phyloP scores from a whole-genome alignment of 2,888 invertebrate genomes.

The Bibio marci region DNA sequence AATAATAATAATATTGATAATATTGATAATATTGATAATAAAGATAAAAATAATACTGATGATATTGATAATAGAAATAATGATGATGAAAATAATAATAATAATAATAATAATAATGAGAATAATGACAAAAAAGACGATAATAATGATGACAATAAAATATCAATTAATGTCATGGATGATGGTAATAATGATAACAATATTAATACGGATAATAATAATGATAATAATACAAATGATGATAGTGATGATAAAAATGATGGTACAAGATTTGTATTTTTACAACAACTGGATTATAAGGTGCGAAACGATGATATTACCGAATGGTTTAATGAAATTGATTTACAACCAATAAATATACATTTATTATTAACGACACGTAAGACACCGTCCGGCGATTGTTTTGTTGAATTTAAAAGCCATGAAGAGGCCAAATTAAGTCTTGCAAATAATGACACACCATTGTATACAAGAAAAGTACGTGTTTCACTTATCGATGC shows the following conservation, averaged over 20 bases:
- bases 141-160: neutral
- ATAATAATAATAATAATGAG: slow-evolving; percentile 3
- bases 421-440: slow-evolving; percentile 40
- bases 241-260: slow-evolving; percentile 6
- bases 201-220: slow-evolving; percentile 4
- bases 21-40: neutral
- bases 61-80: slow-evolving; percentile 8
- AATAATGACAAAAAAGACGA: slow-evolving; percentile 1
- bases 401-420: slow-evolving; percentile 70
- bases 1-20: neutral
- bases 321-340: slow-evolving; percentile 62
- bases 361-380: slow-evolving; percentile 56
- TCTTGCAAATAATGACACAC: slow-evolving; percentile 21
- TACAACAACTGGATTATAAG: slow-evolving; percentile 58
- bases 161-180: neutral
- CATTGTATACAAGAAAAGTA: slow-evolving; percentile 15
- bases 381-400: slow-evolving; percentile 63
- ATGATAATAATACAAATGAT: neutral
- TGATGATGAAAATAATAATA: neutral
- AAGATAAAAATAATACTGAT: neutral
- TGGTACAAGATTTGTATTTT: slow-evolving; percentile 43
- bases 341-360: slow-evolving; percentile 57
- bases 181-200: neutral
- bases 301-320: slow-evolving; percentile 62
- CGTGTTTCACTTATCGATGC: slow-evolving; percentile 11